Evolutionary conservation across 2,888 invertebrate genomes (phyloP).

Genomic region (Pseudococcus longispinus): DNA sequence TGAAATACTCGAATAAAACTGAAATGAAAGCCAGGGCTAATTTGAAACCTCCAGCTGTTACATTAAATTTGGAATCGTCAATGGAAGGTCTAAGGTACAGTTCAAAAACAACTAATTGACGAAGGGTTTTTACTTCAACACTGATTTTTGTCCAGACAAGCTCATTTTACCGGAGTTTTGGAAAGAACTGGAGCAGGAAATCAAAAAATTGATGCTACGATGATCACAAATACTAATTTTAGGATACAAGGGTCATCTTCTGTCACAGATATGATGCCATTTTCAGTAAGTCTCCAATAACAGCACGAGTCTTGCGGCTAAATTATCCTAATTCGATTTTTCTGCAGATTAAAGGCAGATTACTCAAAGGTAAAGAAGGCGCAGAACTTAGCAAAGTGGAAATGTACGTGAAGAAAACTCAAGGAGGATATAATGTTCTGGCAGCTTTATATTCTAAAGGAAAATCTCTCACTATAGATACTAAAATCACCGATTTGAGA

Average conservation of each 20-base stretch:
- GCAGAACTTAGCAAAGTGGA: constrained; percentile 58
- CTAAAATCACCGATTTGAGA: constrained; percentile 52
- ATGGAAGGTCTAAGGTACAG: constrained; percentile 59
- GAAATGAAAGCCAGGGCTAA: constrained; percentile 60
- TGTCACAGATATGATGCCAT: constrained; percentile 56
- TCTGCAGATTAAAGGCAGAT: constrained; percentile 59
- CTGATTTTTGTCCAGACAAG: constrained; percentile 58
- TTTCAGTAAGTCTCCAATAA: constrained; percentile 52
- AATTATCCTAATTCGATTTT: neutral
- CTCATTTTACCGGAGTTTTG: constrained; percentile 62
- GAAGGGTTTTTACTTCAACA: too few relatives aligned
- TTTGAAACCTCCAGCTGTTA: constrained; percentile 58
- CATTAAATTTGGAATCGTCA: constrained; percentile 59
- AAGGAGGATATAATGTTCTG: constrained; percentile 58
- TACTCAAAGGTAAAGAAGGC: constrained; percentile 58
- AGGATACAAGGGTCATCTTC: constrained; percentile 58
- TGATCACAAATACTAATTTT: constrained; percentile 57
- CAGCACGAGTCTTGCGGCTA: neutral
- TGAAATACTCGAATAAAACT: constrained; percentile 59
- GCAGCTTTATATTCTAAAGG: constrained; percentile 58
- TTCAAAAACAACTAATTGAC: too few relatives aligned
- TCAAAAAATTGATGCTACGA: constrained; percentile 57
- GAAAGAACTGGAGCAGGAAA: constrained; percentile 62
- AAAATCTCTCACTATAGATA: constrained; percentile 57
- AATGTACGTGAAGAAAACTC: constrained; percentile 57